Conservation (phyloP, 2,888 invertebrate species). For the Priapulus caudatus region DNA sequence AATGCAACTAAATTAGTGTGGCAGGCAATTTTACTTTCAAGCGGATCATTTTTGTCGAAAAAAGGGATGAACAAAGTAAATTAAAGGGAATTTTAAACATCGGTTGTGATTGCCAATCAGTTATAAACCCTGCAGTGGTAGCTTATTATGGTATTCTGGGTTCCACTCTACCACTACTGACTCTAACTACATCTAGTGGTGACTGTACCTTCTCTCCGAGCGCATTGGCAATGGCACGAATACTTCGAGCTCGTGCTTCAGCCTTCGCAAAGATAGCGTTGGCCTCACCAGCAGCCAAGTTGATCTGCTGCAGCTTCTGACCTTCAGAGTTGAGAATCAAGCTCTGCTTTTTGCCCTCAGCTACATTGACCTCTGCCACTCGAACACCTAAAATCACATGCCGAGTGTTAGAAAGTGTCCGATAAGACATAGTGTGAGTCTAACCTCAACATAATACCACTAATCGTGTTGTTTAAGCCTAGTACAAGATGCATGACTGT, state of each 20-base stretch:
- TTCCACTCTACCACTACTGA: too few relatives aligned
- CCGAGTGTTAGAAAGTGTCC: not conserved
- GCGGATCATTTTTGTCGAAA: too few relatives aligned
- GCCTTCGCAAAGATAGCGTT: conserved; percentile 78
- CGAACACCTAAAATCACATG: conserved; percentile 37
- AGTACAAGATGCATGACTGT: too few relatives aligned
- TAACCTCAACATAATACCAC: conserved; percentile 5
- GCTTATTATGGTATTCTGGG: too few relatives aligned
- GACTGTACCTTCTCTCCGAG: conserved; percentile 42
- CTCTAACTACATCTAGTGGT: too few relatives aligned
- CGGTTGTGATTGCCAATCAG: too few relatives aligned
- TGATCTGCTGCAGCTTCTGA: conserved; percentile 81
- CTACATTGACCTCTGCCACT: conserved; percentile 78
- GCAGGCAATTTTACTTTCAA: too few relatives aligned
- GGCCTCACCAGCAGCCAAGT: conserved; percentile 73
- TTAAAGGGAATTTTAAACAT: too few relatives aligned
- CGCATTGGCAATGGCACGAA: conserved; percentile 61
- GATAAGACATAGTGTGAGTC: not conserved
- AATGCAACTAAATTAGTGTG: too few relatives aligned
- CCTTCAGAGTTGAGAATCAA: conserved; percentile 92
- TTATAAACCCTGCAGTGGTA: too few relatives aligned
- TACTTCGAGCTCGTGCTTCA: conserved; percentile 71
- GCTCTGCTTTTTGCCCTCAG: conserved; percentile 84
- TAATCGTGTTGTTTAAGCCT: conserved; percentile 4
- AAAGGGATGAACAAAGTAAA: too few relatives aligned